Percentiles rank a stretch among this genome's conserved stretches.
Conservation (phyloP, 2,113 vertebrate genomes). For the Menura novaehollandiae region DNA sequence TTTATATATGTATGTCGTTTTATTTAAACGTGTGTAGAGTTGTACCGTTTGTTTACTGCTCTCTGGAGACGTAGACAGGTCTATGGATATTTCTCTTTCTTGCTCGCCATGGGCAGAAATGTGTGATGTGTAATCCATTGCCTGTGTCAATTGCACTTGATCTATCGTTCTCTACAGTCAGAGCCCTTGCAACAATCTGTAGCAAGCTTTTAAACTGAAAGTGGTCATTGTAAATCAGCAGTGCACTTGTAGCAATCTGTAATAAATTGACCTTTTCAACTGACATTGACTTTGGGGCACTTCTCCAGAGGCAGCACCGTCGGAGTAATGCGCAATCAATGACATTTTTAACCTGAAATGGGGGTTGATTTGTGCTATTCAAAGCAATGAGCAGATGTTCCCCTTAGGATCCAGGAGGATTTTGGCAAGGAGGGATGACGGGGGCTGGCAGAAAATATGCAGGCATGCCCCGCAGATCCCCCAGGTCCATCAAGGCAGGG, state of each 20-base stretch:
- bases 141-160: too few species aligned
- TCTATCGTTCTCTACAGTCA: not conserved
- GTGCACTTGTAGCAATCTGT: fast-evolving
- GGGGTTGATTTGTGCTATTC: not conserved
- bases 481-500: too few species aligned
- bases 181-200: not conserved
- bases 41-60: not conserved
- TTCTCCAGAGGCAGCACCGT: fast-evolving
- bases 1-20: not conserved
- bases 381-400: not conserved
- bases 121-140: too few species aligned
- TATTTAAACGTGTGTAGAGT: not conserved
- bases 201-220: not conserved
- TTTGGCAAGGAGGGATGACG: not conserved
- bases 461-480: not conserved
- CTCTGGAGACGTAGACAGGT: not conserved
- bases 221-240: not conserved
- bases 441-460: not conserved
- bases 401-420: not conserved
- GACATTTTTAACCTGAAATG: not conserved
- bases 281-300: not conserved
- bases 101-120: too few species aligned
- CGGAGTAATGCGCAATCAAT: too few species aligned
- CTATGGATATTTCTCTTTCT: not conserved
- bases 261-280: not conserved